A percentile compares a stretch with the other conserved stretches of the same genome.
These are phyloP conservation scores for Syngnathus typhle DNA, from an alignment of 2,113 vertebrate genomes.

Conservation along the genomic window DNA sequence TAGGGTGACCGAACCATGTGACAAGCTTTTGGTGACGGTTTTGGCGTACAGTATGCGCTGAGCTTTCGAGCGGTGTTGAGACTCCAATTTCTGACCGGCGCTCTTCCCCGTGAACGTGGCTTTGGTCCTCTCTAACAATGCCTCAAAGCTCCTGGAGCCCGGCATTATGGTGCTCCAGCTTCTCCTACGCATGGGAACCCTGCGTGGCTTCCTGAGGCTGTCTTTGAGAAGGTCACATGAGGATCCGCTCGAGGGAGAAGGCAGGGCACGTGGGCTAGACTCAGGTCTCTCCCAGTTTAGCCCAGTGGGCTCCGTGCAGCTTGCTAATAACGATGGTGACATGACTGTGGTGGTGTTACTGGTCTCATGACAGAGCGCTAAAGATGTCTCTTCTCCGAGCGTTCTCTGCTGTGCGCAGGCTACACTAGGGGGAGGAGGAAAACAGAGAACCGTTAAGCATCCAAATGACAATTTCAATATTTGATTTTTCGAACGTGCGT, in stretches of 20 bases:
- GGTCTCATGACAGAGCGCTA: conserved; percentile 82
- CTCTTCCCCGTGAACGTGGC: conserved; percentile 67
- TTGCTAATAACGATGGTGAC: conserved; percentile 65
- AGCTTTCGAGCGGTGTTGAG: conserved; percentile 60
- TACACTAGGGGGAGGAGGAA: conserved; percentile 97
- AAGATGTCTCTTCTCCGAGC: conserved; percentile 83
- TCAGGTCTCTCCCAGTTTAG: conserved; percentile 81
- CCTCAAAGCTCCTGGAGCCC: conserved; percentile 74
- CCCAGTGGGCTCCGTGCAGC: conserved; percentile 83
- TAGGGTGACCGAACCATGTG: conserved; percentile 75
- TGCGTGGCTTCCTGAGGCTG: conserved; percentile 76
- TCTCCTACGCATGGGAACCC: conserved; percentile 72
- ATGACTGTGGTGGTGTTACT: conserved; percentile 82
- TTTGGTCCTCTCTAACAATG: conserved; percentile 77
- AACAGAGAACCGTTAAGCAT: conserved; percentile 89
- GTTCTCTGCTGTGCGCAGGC: conserved; percentile 90
- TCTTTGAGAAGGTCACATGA: conserved; percentile 72
- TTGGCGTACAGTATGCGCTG: conserved; percentile 73
- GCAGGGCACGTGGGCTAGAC: conserved; percentile 72
- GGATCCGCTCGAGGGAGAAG: conserved; percentile 73
- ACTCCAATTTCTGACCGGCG: conserved; percentile 60
- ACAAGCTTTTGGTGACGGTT: conserved; percentile 81
- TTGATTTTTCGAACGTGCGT: not conserved
- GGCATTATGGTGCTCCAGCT: conserved; percentile 75
- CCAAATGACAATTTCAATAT: not conserved